These are phyloP conservation scores for Phalacrocorax brasilianus DNA, from an alignment of 2,113 vertebrate genomes.

Conservation along the genomic window DNA sequence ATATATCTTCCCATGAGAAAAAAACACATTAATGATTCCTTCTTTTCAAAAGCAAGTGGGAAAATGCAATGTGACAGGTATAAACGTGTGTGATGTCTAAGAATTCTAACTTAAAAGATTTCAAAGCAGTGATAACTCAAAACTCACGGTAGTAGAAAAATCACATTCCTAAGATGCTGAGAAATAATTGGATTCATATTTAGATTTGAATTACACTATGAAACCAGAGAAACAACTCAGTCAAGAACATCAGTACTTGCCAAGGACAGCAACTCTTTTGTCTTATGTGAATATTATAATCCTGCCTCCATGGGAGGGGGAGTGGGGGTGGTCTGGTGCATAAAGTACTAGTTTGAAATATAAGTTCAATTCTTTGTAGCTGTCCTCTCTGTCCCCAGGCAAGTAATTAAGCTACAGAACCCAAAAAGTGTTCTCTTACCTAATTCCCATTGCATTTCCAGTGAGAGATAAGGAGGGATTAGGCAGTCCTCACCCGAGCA, in stretches of 20 bases:
- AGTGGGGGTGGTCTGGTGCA: background rate
- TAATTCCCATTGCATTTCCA: background rate
- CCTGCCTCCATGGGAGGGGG: background rate
- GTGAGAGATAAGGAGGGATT: background rate
- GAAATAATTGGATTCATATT: background rate
- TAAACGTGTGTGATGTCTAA: background rate
- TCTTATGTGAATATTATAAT: background rate
- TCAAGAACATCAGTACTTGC: background rate
- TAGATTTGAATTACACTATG: background rate
- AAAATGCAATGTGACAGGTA: slow-evolving; percentile 7
- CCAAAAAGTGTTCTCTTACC: background rate
- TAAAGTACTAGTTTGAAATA: background rate
- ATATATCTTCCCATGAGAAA: background rate
- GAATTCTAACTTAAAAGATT: slow-evolving; percentile 5
- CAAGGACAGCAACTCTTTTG: background rate
- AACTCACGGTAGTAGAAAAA: slow-evolving; percentile 17
- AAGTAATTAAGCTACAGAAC: background rate
- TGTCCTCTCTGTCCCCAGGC: background rate
- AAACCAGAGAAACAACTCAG: background rate
- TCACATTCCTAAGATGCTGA: background rate
- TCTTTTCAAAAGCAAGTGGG: slow-evolving; percentile 8
- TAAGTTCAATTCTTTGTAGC: background rate
- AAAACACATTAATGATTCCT: slow-evolving; percentile 4
- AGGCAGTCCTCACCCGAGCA: background rate
- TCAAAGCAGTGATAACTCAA: slow-evolving; percentile 20